Conservation (phyloP, 2,888 invertebrate genomes). For the Pyrocoelia pectoralis region DNA sequence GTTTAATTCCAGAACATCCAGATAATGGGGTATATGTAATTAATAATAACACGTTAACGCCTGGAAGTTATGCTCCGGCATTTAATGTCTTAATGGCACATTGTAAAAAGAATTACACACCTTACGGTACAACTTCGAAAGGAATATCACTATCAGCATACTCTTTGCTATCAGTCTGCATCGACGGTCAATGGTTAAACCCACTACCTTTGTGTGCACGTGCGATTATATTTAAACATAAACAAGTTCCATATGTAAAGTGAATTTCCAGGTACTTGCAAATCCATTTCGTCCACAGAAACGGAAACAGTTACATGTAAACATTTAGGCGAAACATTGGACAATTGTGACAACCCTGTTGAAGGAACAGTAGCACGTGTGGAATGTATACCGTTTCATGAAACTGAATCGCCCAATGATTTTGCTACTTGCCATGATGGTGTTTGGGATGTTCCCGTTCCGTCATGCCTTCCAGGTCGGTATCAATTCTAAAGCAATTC, state of each 20-base stretch:
- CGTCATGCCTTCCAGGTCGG: constrained; percentile 26
- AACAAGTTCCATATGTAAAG: neutral
- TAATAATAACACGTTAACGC: neutral
- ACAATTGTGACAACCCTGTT: constrained; percentile 32
- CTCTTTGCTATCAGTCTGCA: neutral
- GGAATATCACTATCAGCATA: neutral
- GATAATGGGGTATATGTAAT: constrained; percentile 43
- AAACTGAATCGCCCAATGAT: constrained; percentile 32
- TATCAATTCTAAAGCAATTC: no score
- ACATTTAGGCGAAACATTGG: neutral
- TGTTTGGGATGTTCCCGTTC: constrained; percentile 20
- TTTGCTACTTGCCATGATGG: constrained; percentile 27
- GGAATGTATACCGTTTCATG: constrained; percentile 46
- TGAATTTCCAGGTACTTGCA: neutral
- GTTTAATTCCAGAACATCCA: constrained; percentile 44
- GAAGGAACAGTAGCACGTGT: constrained; percentile 42
- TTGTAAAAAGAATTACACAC: no score
- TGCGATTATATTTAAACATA: neutral
- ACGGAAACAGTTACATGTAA: constrained; percentile 16
- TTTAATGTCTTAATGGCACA: constrained; percentile 37
- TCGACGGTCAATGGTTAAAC: constrained; percentile 13
- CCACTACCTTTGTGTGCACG: constrained; percentile 11
- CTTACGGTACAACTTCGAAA: no score
- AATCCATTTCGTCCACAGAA: neutral
- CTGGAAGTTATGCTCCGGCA: constrained; percentile 35